Evolutionary conservation across 2,888 invertebrate genomes (phyloP).

Genomic region (Ommatoiulus sabulosus): DNA sequence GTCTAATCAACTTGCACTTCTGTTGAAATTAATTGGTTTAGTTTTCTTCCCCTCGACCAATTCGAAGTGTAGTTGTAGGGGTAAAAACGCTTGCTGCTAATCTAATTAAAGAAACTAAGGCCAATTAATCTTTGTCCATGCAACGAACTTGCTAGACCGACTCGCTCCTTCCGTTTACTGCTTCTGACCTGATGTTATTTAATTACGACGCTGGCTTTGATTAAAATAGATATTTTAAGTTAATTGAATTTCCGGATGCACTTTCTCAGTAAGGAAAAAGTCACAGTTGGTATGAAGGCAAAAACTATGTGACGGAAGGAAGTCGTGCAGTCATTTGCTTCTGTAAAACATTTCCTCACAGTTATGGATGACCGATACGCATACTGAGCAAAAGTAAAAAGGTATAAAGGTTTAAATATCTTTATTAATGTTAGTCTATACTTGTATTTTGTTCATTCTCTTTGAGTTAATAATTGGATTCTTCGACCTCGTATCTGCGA

Average conservation of each 20-base stretch:
- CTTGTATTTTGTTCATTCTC: too few species aligned
- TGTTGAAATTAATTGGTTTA: too few species aligned
- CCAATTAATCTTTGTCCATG: neutral
- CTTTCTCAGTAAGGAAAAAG: neutral
- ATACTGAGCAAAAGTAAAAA: too few species aligned
- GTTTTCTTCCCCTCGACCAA: too few species aligned
- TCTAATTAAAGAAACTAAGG: constrained; percentile 30
- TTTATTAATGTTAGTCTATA: too few species aligned
- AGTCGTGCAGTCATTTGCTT: neutral
- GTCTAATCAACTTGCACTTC: too few species aligned
- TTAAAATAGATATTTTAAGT: constrained; percentile 12
- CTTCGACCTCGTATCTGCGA: too few species aligned
- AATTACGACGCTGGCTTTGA: constrained; percentile 11
- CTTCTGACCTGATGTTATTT: neutral
- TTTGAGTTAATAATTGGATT: too few species aligned
- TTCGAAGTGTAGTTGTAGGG: too few species aligned
- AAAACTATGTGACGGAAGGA: neutral
- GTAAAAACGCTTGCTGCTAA: neutral
- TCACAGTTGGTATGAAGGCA: neutral
- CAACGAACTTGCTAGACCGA: neutral
- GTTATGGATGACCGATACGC: too few species aligned
- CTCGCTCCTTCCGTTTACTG: neutral
- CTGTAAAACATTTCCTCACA: neutral
- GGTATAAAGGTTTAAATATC: too few species aligned
- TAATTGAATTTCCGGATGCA: constrained; percentile 29